Percentiles rank a stretch among this genome's conserved stretches.
These are phyloP conservation scores for Hermaeophaga mercurialis DNA, from an alignment of 2,888 invertebrate genomes.

Conservation along the genomic window DNA sequence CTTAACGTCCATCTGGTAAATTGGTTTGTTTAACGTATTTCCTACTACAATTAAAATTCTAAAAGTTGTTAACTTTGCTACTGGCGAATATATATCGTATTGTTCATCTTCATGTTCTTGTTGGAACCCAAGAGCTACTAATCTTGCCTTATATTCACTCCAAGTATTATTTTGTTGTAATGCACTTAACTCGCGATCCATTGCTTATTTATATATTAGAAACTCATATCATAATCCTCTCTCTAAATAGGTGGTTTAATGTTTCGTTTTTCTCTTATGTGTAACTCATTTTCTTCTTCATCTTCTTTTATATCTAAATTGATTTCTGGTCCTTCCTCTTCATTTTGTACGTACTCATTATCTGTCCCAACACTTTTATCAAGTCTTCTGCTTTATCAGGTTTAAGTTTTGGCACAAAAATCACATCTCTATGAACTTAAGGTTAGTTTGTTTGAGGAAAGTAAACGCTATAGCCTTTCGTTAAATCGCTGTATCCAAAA, in stretches of 20 bases:
- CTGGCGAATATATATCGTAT: conserved; percentile 14
- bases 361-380: no score
- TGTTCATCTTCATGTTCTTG: conserved; percentile 14
- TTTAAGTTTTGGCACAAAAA: no score
- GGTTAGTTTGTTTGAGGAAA: no score
- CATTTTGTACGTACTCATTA: no score
- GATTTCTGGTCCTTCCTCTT: no score
- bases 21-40: conserved; percentile 9
- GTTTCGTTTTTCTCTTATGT: no score
- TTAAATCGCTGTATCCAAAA: no score
- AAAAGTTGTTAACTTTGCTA: conserved; percentile 12
- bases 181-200: conserved; percentile 26
- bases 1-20: conserved; percentile 40
- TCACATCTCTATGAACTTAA: no score
- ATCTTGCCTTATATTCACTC: conserved; percentile 31
- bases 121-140: conserved; percentile 28
- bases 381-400: no score
- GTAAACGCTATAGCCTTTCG: no score
- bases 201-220: conserved; percentile 26
- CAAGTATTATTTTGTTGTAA: conserved; percentile 33
- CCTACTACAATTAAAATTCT: conserved; percentile 21
- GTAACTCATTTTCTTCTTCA: background rate
- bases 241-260: conserved; percentile 5
- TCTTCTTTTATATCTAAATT: no score
- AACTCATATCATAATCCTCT: conserved; percentile 21